These are phyloP conservation scores for Xylocopa sonorina DNA, from an alignment of 1,140 invertebrate genomes.

Conservation along the genomic window DNA sequence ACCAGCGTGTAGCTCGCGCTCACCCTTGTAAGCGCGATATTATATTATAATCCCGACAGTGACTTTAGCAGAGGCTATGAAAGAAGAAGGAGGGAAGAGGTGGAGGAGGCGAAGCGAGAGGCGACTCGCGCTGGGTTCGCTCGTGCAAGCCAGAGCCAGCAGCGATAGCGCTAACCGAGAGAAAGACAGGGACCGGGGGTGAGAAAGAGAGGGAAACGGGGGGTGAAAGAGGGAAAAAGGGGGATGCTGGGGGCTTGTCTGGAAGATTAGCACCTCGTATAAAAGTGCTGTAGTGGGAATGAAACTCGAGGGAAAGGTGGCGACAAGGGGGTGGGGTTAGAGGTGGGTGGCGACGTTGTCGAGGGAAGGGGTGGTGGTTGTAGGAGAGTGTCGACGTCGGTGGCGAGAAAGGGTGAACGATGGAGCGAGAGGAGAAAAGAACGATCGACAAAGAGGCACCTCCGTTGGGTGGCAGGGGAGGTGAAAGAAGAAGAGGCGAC, in stretches of 20 bases:
- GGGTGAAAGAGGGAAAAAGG: not conserved
- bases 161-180: constrained; percentile 15
- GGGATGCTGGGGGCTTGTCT: constrained; percentile 74
- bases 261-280: constrained; percentile 82
- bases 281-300: constrained; percentile 77
- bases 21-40: constrained; percentile 66
- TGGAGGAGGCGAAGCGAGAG: constrained; percentile 1
- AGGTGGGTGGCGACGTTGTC: constrained; percentile 47
- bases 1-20: constrained; percentile 14
- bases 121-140: constrained; percentile 4
- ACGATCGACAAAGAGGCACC: constrained; percentile 10
- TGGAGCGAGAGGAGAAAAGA: constrained; percentile 45
- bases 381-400: constrained; percentile 6
- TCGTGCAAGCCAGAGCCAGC: constrained; percentile 34
- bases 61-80: constrained; percentile 61
- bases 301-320: constrained; percentile 49
- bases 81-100: not conserved
- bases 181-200: constrained; percentile 20
- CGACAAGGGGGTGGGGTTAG: constrained; percentile 42
- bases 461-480: not conserved
- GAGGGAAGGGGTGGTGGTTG: constrained; percentile 26
- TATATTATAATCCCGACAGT: constrained; percentile 78
- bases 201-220: constrained; percentile 51
- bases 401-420: constrained; percentile 52
- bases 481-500: not conserved